Evolutionary conservation across 1,140 invertebrate species (phyloP), one percentile per base, ranked within the genome.

Genomic region (Papilio machaon): DNA sequence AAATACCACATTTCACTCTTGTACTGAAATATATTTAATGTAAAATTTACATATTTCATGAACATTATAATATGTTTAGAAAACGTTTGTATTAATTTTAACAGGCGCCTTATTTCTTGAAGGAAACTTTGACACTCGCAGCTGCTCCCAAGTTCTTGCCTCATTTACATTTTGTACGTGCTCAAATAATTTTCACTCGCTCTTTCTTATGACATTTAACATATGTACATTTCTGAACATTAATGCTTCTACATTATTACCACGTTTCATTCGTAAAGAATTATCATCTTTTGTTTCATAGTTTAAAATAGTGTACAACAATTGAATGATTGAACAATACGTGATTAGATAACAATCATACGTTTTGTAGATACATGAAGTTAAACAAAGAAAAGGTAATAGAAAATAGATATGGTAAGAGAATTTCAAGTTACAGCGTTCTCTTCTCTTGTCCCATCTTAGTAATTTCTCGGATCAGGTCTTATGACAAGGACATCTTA

Each of bases 161-260:
- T 60, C 75, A 78, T 78, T 78, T 60, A 30, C 75, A 78, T 78
- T 78, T 78, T 78, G 75, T 78, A 78, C 75, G 35, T 78, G 75
- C 75, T 10, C 15, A 78, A 78, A 78, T 78, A 78, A 78, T 78
- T 78, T 78, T 60, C 52, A 58, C 75, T 60, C 49, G 49, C 52
- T 58, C 49, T 78, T 35, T 78, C 35, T 58, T 60, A 78, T 60
- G 75, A 78, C 52, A 60, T 78, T 60, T 35, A 78, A 58, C 75
- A 43, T 60, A 43, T 30, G 52, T 58, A 58, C 49, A 30, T 11
- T 60, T 30, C 30, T 17, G 23, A 78, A 60, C 13, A 78, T 60
- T 30, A 9, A 30, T 19, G 10, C 35, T 78, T 78, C 23, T 15
- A 70, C 11, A 70, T 70, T 70, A 23, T 38, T 30, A 10, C 10